Evolutionary conservation across 2,797 vertebrate species (phyloP).

Genomic region (Hydrophis major): DNA sequence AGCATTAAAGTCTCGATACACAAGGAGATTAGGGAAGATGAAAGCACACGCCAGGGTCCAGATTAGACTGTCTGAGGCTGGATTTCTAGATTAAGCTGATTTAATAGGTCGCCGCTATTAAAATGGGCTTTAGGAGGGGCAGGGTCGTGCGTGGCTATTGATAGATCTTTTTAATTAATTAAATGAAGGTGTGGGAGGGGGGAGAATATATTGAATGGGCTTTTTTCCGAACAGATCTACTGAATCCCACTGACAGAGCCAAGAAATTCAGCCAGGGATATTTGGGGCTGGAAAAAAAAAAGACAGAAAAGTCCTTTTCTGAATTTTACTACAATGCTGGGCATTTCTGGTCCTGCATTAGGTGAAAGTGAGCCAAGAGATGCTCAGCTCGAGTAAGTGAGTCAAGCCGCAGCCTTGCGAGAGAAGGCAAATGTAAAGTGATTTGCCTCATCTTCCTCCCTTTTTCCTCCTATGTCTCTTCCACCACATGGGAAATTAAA

Average conservation of each 20-base stretch:
- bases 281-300: neutral
- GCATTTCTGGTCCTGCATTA: neutral
- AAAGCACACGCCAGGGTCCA: conserved; percentile 22
- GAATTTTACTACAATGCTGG: too few species aligned
- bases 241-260: neutral
- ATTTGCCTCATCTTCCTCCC: too few species aligned
- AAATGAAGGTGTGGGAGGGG: neutral
- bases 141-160: neutral
- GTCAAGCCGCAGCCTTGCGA: too few species aligned
- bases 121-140: neutral
- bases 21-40: conserved; percentile 28
- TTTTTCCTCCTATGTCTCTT: too few species aligned
- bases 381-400: neutral
- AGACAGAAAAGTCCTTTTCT: rapidly evolving
- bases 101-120: conserved; percentile 20
- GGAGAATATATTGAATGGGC: neutral
- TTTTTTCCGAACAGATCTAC: neutral
- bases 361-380: neutral
- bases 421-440: too few species aligned
- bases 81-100: conserved; percentile 27
- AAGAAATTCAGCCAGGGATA: neutral
- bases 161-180: neutral
- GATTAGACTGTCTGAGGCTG: conserved; percentile 11
- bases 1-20: conserved; percentile 17
- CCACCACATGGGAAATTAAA: too few species aligned